Evolutionary conservation across 2,888 invertebrate species (phyloP), one percentile per base, ranked within the genome.

Genomic region (Zygaena filipendulae): DNA sequence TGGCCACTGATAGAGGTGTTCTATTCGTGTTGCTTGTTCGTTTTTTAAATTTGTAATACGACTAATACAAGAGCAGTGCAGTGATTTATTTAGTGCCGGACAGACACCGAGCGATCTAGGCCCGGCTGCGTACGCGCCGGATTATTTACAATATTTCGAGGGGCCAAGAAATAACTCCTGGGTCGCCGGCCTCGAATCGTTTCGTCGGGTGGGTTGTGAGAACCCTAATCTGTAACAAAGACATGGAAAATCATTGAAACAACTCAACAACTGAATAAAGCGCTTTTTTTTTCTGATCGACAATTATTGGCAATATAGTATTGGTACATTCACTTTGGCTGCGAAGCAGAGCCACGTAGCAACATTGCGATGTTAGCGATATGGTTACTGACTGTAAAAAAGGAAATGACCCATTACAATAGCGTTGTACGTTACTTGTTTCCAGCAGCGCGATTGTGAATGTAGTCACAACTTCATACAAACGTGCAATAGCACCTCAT

Each of bases 41-140:
- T 50, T 46, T 49, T 59, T n/a, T n/a, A n/a, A n/a, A n/a, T n/a
- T n/a, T n/a, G n/a, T 61, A 51, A 59, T 66, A 69, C 69, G 70
- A 63, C 53, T 62, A 57, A 46, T 54, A 55, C 51, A 60, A 67
- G 69, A 71, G 62, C 61, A 62, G 75, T 74, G 75, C 77, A 72
- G 71, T n/a, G 49, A 51, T 54, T 49, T 30, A 41, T 49, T 47
- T 47, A 45, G 57, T 63, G 68, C 53, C 59, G 59, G 70, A 63
- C 71, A 62, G 68, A 60, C 60, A 61, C 62, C 53, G 74, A 77
- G 77, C 75, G 79, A 72, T 66, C n/a, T n/a, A n/a, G n/a, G n/a
- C n/a, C n/a, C n/a, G n/a, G n/a, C n/a, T n/a, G n/a, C n/a, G n/a
- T n/a, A n/a, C n/a, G n/a, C n/a, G n/a, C n/a, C n/a, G n/a, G n/a